Percentiles rank a stretch among this genome's conserved stretches.
phyloP scores from a whole-genome alignment of 2,113 vertebrate genomes.

The Dinomys branickii region DNA sequence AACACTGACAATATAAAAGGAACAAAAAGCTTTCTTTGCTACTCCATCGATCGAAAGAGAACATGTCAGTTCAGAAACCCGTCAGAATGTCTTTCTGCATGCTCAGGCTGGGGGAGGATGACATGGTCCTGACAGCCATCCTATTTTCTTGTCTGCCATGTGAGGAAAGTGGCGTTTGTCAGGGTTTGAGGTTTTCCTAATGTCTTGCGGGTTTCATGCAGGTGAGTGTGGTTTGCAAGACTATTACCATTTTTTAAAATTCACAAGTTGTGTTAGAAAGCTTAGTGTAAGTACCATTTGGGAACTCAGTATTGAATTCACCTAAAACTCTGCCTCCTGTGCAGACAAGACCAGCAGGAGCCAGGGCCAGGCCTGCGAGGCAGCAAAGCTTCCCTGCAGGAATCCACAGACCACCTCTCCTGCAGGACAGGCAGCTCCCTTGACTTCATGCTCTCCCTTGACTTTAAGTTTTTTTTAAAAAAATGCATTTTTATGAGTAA shows the following conservation, averaged over 20 bases:
- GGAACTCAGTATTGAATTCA: not conserved
- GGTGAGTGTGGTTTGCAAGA: slow-evolving; percentile 74
- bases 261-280: slow-evolving; percentile 64
- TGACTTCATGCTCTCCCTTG: not conserved
- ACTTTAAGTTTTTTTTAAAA: not conserved
- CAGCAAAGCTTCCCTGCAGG: not conserved
- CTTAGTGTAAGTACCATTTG: slow-evolving; percentile 10
- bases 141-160: slow-evolving; percentile 77
- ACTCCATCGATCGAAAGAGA: slow-evolving; percentile 76
- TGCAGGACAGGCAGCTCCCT: not conserved
- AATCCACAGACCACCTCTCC: accelerated
- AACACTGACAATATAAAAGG: slow-evolving; percentile 81
- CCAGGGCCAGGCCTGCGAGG: not conserved
- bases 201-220: slow-evolving; percentile 77
- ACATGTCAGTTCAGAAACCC: slow-evolving; percentile 82
- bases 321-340: not conserved
- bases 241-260: slow-evolving; percentile 61
- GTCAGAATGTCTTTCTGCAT: slow-evolving; percentile 81
- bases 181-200: slow-evolving; percentile 79
- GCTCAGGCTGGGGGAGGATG: slow-evolving; percentile 76
- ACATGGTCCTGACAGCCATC: slow-evolving; percentile 79
- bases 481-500: not conserved
- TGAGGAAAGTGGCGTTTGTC: slow-evolving; percentile 80
- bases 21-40: slow-evolving; percentile 81
- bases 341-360: too few species aligned